Base-by-base conservation (phyloP, 2,888 invertebrate genomes). In the Tenthredo distinguenda region DNA sequence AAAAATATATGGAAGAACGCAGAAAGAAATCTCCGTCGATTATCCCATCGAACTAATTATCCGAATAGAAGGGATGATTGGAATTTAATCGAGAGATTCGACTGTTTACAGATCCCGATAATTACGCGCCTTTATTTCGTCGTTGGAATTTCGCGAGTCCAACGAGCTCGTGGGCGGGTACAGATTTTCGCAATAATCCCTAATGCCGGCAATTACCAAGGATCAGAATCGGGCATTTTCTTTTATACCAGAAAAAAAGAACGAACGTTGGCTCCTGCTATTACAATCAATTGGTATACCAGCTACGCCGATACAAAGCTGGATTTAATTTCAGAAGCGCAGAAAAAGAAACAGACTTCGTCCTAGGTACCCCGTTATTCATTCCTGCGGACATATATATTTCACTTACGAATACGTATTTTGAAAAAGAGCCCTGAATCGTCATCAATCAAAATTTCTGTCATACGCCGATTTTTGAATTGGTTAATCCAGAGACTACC, bases 401-500 rank as follows among this genome's bases (percentile, higher is more conserved):
- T 50, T 77, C 2, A 31, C 55, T 71, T 37, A 10, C 6, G 37
- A 40, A 71, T 71, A 1, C n/a, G 7, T 55, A 55, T n/a, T 7
- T 55, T 0, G n/a, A 71, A 34, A 71, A 71, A 71, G 4, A 71
- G 26, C 5, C 50, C 31, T 9, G 55, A 55, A 55, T 34, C 55
- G 26, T 81, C 81, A 21, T 81, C 81, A 81, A 81, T 81, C 81
- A 81, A 81, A 62, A n/a, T 50, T 79, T 79, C 62, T 40, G 34
- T 21, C 34, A 50, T 18, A 21, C 18, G 47, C 50, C 76, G 31
- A 76, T 76, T 50, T 50, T 34, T n/a, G 77, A 77, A 31, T 31
- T 50, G 77, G n/a, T 77, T 55, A n/a, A 6, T 26, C 15, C 18
- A 47, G 34, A 76, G 47, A 47, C 15, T 21, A 3, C 47, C 9